These are phyloP conservation scores for Suncus etruscus DNA, from an alignment of 2,113 vertebrate genomes.

Conservation along the genomic window DNA sequence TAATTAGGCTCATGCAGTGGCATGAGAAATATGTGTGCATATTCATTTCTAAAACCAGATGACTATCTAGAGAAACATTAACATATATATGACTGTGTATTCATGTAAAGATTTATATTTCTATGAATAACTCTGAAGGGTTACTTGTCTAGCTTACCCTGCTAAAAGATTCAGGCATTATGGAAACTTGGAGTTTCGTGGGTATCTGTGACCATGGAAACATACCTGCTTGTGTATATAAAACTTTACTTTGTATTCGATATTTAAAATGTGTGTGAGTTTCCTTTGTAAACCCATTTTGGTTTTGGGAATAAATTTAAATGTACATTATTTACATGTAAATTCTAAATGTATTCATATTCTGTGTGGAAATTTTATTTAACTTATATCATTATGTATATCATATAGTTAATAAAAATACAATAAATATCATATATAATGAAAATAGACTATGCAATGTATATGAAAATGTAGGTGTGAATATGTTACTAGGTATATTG, in stretches of 20 bases:
- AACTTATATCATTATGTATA: background rate
- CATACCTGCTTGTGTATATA: background rate
- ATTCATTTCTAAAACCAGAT: slow-evolving; percentile 78
- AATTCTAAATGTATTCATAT: background rate
- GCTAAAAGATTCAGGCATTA: background rate
- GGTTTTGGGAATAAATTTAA: background rate
- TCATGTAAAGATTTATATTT: background rate
- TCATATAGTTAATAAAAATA: background rate
- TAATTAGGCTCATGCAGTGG: slow-evolving; percentile 49
- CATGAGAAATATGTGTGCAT: slow-evolving; percentile 72
- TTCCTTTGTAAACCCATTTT: background rate
- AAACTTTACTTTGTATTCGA: background rate
- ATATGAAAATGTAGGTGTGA: background rate
- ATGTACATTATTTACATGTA: background rate
- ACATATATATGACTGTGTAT: no score
- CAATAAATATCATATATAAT: background rate
- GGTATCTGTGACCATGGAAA: background rate
- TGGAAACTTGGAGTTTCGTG: background rate
- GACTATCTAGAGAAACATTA: background rate
- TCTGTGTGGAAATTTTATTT: background rate
- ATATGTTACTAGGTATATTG: background rate
- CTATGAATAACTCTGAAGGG: background rate
- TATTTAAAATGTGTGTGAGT: background rate
- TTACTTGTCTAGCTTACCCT: background rate
- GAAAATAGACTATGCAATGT: background rate